phyloP scores from a whole-genome alignment of 2,797 vertebrate species.

The Diceros bicornis region DNA sequence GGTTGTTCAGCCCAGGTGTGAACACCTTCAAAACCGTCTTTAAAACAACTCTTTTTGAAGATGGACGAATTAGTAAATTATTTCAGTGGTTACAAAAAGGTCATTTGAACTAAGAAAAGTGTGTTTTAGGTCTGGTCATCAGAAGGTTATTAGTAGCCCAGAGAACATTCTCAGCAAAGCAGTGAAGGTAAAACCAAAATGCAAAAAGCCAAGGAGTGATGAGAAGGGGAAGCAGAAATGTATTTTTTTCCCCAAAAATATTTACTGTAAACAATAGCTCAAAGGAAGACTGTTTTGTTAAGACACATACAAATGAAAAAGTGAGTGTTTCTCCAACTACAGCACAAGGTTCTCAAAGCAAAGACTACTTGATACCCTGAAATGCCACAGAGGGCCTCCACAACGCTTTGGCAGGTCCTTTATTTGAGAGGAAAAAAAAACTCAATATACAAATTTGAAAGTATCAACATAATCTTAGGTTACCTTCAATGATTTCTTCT shows the following conservation, averaged over 20 bases:
- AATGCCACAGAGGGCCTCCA: neutral
- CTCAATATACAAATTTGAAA: conserved; percentile 59
- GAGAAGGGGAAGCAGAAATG: conserved; percentile 1
- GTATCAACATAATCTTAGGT: conserved; percentile 22
- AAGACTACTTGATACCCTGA: neutral
- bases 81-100: neutral
- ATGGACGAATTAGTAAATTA: conserved; percentile 44
- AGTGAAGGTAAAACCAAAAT: conserved; percentile 38
- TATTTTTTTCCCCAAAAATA: neutral
- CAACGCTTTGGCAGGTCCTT: neutral
- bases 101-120: conserved; percentile 50
- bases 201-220: conserved; percentile 1
- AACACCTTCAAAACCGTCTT: conserved; percentile 42
- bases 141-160: conserved; percentile 12
- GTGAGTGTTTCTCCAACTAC: neutral
- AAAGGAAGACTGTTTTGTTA: conserved; percentile 34
- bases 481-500: conserved; percentile 81
- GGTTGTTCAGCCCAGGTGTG: conserved; percentile 58
- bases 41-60: conserved; percentile 53
- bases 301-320: neutral
- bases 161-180: conserved; percentile 23
- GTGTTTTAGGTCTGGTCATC: neutral
- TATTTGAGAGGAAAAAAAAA: neutral
- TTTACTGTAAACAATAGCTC: neutral
- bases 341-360: neutral